These are phyloP conservation scores for Lysandra bellargus DNA, from an alignment of 2,888 invertebrate species.

Conservation along the genomic window DNA sequence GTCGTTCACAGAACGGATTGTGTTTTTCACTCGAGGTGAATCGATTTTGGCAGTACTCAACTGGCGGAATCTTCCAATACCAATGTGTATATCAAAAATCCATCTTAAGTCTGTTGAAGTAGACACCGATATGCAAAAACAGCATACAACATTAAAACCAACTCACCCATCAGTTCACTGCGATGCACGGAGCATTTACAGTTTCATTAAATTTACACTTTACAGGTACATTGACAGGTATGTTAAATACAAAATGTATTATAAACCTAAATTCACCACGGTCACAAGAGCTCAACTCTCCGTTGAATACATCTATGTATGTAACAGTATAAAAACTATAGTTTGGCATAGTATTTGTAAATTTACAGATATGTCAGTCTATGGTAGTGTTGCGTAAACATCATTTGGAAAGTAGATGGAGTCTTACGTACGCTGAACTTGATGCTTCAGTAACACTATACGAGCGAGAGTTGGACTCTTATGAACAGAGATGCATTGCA, in stretches of 20 bases:
- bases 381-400: constrained; percentile 30
- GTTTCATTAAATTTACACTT: constrained; percentile 74
- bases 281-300: constrained; percentile 75
- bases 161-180: constrained; percentile 70
- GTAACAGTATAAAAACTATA: constrained; percentile 61
- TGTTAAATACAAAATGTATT: constrained; percentile 71
- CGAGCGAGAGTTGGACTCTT: constrained; percentile 68
- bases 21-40: constrained; percentile 73
- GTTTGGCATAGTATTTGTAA: constrained; percentile 52
- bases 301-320: constrained; percentile 52
- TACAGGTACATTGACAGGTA: constrained; percentile 79
- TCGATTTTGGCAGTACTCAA: constrained; percentile 76
- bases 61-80: constrained; percentile 67
- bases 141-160: constrained; percentile 68
- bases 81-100: constrained; percentile 49
- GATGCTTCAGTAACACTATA: constrained; percentile 38
- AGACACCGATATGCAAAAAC: constrained; percentile 71
- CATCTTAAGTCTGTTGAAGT: constrained; percentile 65
- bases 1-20: constrained; percentile 79
- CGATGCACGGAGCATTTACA: constrained; percentile 62
- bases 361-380: constrained; percentile 57
- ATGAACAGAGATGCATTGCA: constrained; percentile 75
- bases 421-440: constrained; percentile 11
- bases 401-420: not conserved
- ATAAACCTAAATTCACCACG: constrained; percentile 68